Evolutionary conservation across 2,113 vertebrate genomes (phyloP).

Genomic region (Aptenodytes forsteri): DNA sequence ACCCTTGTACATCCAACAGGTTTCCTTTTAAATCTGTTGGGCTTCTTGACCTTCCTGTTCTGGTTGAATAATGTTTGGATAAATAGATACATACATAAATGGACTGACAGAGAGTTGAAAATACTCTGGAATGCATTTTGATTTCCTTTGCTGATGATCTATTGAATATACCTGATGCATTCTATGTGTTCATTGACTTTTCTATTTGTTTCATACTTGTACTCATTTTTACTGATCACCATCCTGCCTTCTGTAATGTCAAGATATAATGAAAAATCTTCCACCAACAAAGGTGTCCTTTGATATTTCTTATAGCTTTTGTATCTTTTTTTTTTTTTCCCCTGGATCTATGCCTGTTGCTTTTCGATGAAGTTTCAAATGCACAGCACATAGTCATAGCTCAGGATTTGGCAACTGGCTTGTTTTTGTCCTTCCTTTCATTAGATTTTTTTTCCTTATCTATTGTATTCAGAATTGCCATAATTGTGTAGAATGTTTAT

Average conservation of each 20-base stretch:
- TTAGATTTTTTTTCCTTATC: not conserved
- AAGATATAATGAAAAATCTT: constrained; percentile 54
- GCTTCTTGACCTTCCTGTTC: not conserved
- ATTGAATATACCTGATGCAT: constrained; percentile 46
- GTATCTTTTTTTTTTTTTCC: not conserved
- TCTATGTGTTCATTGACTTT: constrained; percentile 58
- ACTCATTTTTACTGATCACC: constrained; percentile 59
- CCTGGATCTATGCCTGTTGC: not conserved
- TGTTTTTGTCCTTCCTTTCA: not conserved
- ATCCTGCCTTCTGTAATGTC: constrained; percentile 27
- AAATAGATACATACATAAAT: constrained; percentile 22
- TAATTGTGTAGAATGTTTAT: not conserved
- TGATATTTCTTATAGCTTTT: not conserved
- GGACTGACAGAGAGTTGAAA: not conserved
- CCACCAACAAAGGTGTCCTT: constrained; percentile 21
- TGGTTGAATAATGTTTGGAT: constrained; percentile 2
- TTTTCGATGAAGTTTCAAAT: constrained; percentile 9
- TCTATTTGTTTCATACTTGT: constrained; percentile 60
- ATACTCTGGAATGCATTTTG: not conserved
- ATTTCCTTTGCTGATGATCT: constrained; percentile 51
- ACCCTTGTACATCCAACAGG: not conserved
- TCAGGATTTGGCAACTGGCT: not conserved
- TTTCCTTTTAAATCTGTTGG: not conserved
- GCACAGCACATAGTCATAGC: not conserved
- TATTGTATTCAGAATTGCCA: not conserved